Conservation (phyloP, 2,113 vertebrate species). For the Acanthochromis polyacanthus region DNA sequence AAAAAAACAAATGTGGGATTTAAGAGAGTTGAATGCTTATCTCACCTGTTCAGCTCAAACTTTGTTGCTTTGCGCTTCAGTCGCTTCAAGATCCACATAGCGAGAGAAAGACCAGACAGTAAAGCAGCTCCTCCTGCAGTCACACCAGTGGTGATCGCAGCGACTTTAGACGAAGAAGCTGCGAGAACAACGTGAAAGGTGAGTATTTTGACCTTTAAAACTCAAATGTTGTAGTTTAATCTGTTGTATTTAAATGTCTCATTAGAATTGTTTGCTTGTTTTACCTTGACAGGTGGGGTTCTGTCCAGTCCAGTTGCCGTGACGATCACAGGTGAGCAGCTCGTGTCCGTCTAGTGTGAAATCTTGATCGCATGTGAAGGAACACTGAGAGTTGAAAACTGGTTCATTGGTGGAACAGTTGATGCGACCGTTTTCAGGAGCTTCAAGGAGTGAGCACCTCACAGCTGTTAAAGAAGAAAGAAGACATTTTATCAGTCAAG, state of each 20-base stretch:
- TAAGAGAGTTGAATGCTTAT: not conserved
- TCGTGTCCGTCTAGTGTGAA: slow-evolving; percentile 60
- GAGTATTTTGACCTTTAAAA: not conserved
- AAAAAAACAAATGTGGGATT: not conserved
- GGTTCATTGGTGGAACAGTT: slow-evolving; percentile 67
- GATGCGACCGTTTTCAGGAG: slow-evolving; percentile 63
- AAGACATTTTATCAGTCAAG: not conserved
- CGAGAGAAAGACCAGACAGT: slow-evolving; percentile 51
- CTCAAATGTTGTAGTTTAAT: not conserved
- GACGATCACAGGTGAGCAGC: slow-evolving; percentile 59
- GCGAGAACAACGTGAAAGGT: slow-evolving; percentile 23
- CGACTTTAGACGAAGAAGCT: slow-evolving; percentile 37
- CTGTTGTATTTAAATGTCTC: not conserved
- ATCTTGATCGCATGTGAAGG: slow-evolving; percentile 72
- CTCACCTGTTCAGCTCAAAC: slow-evolving; percentile 82
- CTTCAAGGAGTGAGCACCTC: slow-evolving; percentile 61
- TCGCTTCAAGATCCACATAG: slow-evolving; percentile 70
- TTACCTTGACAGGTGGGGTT: slow-evolving; percentile 77
- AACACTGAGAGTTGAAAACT: slow-evolving; percentile 69
- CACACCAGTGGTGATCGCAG: slow-evolving; percentile 21
- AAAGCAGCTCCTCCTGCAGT: slow-evolving; percentile 52
- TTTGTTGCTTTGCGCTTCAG: slow-evolving; percentile 67
- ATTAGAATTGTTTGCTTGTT: not conserved
- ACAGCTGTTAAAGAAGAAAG: slow-evolving; percentile 57
- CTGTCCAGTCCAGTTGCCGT: slow-evolving; percentile 79